Evolutionary conservation across 2,888 invertebrate genomes (phyloP), one percentile per base, ranked within the genome.

Genomic region (Hymenopus coronatus): DNA sequence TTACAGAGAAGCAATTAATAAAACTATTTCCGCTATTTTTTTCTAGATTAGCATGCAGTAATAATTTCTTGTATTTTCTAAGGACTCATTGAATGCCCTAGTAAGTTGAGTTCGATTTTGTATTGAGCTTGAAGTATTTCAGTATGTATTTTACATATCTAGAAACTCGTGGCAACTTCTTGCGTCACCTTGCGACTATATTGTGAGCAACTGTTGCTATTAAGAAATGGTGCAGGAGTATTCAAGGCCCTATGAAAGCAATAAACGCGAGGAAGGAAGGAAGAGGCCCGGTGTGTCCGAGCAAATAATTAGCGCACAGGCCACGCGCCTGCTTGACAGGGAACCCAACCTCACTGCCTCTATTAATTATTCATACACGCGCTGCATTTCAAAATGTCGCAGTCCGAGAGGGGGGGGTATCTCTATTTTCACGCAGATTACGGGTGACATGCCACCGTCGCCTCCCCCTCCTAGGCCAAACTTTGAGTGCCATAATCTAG

Each of bases 361-460:
- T 84, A 84, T 88, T 40, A 85, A 83, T 54, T 83, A 84, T 84
- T 87, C 88, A 84, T 84, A 83, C 46, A 15, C 46, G 54, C 54
- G 81, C 87, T 81, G n/a, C 88, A 54, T 84, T 83, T 84, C 88
- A 90, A 90, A 90, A 90, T 90, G 90, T 90, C 90, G 90, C 90
- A 90, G 88, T 83, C 84, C 87, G 33, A 87, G 82, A 40, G 82
- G 54, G 54, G 70, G 86, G 88, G 30, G 88, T 82, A 82, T 88
- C 88, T 88, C 88, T 87, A 85, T 89, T 90, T 90, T 90, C 90
- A 90, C 90, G 90, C 90, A 89, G 88, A 90, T 90, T 90, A 90
- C 90, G 84, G 88, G 54, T 88, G 89, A 89, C 89, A 89, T 84
- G 89, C 46, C 84, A 87, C 85, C 54, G 54, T 54, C 54, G 54